Evolutionary conservation across 2,888 invertebrate species (phyloP).

Genomic region (Heliconius aoede): DNA sequence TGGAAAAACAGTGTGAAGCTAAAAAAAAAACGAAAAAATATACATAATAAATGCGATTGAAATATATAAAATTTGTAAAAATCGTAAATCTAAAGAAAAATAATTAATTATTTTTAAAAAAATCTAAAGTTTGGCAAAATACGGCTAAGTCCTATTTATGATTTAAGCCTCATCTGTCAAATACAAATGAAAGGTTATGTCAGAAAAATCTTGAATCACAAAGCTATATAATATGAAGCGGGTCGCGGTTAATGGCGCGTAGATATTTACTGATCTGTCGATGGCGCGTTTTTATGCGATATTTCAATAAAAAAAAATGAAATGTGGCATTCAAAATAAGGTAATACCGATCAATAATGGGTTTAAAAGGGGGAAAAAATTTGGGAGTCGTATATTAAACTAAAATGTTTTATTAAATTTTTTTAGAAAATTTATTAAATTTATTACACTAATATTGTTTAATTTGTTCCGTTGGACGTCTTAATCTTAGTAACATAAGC

Average conservation of each 20-base stretch:
- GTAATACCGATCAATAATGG: neutral
- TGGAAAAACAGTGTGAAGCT: neutral
- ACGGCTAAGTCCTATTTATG: neutral
- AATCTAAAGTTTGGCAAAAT: neutral
- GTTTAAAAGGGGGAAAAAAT: neutral
- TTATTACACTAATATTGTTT: too few species aligned
- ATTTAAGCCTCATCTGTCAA: neutral
- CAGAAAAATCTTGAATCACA: slow-evolving; percentile 8
- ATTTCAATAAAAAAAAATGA: slow-evolving; percentile 6
- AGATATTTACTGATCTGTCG: neutral
- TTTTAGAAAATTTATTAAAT: too few species aligned
- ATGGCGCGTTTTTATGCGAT: slow-evolving; percentile 4
- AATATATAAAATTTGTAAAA: too few species aligned
- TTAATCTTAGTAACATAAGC: too few species aligned
- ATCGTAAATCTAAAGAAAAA: too few species aligned
- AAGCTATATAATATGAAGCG: slow-evolving; percentile 16
- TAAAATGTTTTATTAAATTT: too few species aligned
- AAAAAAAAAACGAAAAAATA: neutral
- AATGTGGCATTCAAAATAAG: slow-evolving; percentile 3
- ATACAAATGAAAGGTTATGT: neutral
- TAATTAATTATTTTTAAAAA: neutral
- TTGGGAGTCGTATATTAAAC: too few species aligned
- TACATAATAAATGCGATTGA: too few species aligned
- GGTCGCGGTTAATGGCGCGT: slow-evolving; percentile 13
- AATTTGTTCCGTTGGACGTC: too few species aligned